These are phyloP conservation scores for Semicossyphus pulcher DNA, from an alignment of 2,113 vertebrate genomes.

Conservation along the genomic window DNA sequence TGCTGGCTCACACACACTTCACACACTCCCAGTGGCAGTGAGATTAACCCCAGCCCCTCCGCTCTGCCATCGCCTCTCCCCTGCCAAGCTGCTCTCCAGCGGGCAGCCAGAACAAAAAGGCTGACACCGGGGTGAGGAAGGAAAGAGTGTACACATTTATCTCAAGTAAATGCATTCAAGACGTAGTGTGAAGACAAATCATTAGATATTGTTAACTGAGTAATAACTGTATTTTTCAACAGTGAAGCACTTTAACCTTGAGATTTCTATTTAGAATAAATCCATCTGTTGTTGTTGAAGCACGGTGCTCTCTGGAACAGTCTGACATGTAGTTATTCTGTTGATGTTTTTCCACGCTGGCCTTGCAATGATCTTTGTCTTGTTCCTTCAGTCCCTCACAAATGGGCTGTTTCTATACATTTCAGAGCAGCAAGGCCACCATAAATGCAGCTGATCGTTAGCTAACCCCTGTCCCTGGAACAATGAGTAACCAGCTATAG, in stretches of 20 bases:
- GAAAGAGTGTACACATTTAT: not conserved
- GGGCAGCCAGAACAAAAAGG: slow-evolving; percentile 2
- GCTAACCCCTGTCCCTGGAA: not conserved
- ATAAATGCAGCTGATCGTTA: not conserved
- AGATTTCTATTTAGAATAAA: not conserved
- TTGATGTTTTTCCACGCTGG: not conserved
- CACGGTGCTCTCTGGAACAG: not conserved
- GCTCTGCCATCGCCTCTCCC: slow-evolving; percentile 10
- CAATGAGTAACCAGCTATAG: not conserved
- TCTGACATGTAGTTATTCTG: not conserved
- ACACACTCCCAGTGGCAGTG: slow-evolving; percentile 23
- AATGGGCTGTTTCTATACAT: not conserved
- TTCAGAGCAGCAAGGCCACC: not conserved
- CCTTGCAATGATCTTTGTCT: too few relatives aligned
- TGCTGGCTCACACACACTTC: slow-evolving; percentile 28
- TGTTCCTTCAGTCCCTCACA: not conserved
- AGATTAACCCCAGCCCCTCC: slow-evolving; percentile 44
- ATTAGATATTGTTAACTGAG: too few relatives aligned
- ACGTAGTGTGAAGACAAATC: not conserved
- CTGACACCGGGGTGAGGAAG: slow-evolving; percentile 1
- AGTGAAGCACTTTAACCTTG: not conserved
- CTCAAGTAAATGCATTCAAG: not conserved
- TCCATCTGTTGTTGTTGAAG: not conserved
- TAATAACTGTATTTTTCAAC: too few relatives aligned
- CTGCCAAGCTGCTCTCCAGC: slow-evolving; percentile 12